phyloP scores from a whole-genome alignment of 2,113 vertebrate species.

The Myrmecophaga tridactyla region DNA sequence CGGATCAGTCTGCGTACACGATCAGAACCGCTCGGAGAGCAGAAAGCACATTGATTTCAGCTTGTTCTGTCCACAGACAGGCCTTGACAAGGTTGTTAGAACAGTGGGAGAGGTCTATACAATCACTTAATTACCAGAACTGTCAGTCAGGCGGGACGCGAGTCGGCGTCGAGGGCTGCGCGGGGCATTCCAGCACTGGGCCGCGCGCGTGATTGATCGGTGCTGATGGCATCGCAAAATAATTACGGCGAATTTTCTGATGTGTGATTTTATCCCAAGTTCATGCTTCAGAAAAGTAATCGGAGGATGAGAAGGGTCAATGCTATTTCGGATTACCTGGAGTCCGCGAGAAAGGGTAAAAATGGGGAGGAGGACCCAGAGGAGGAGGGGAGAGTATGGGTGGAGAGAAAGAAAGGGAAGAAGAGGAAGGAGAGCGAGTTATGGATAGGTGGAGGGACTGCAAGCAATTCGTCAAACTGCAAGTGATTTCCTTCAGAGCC shows the following conservation, averaged over 20 bases:
- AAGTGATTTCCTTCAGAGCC: slow-evolving; percentile 90
- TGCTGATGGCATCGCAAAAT: slow-evolving; percentile 97
- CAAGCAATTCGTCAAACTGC: slow-evolving; percentile 90
- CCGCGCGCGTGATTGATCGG: slow-evolving; percentile 94
- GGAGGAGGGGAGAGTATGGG: slow-evolving; percentile 54
- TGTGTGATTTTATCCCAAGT: slow-evolving; percentile 95
- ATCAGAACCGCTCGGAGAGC: slow-evolving; percentile 89
- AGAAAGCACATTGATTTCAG: slow-evolving; percentile 95
- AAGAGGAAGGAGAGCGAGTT: slow-evolving; percentile 77
- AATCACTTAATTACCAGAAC: slow-evolving; percentile 99
- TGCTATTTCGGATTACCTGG: slow-evolving; percentile 97
- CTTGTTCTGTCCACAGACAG: slow-evolving; percentile 92
- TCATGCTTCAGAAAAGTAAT: slow-evolving; percentile 97
- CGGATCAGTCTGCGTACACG: slow-evolving; percentile 81
- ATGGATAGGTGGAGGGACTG: slow-evolving; percentile 86
- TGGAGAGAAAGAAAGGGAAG: slow-evolving; percentile 31
- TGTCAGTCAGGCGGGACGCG: slow-evolving; percentile 95
- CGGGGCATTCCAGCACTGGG: slow-evolving; percentile 92
- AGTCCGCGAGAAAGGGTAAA: slow-evolving; percentile 88
- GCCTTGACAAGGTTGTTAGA: slow-evolving; percentile 98
- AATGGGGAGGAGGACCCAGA: slow-evolving; percentile 51
- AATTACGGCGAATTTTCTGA: slow-evolving; percentile 97
- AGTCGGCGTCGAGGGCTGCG: slow-evolving; percentile 87
- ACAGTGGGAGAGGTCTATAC: slow-evolving; percentile 94
- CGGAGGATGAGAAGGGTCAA: slow-evolving; percentile 93